Evolutionary conservation across 2,888 invertebrate species (phyloP).

Genomic region (Osedax frankpressi): DNA sequence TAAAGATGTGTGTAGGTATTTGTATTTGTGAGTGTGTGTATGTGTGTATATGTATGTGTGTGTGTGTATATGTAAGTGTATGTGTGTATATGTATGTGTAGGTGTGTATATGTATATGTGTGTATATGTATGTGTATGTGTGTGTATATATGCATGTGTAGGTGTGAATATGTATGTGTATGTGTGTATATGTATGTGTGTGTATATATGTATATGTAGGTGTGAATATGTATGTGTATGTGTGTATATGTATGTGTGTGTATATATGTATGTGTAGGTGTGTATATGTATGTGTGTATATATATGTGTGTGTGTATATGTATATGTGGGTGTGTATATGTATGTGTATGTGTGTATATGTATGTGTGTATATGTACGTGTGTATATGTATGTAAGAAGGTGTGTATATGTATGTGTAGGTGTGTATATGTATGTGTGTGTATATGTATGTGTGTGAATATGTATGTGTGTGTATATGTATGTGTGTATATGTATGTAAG

Average conservation of each 20-base stretch:
- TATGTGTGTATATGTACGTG: not conserved
- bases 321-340: not conserved
- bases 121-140: not conserved
- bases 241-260: not conserved
- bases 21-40: not conserved
- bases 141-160: not conserved
- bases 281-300: not conserved
- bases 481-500: not conserved
- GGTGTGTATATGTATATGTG: not conserved
- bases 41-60: not conserved
- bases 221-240: not conserved
- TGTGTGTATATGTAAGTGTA: not conserved
- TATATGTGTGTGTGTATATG: not conserved
- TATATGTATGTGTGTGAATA: not conserved
- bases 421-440: not conserved
- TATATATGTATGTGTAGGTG: not conserved
- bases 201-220: not conserved
- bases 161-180: not conserved
- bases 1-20: not conserved
- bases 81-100: not conserved
- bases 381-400: not conserved
- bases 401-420: not conserved
- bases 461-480: not conserved
- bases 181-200: not conserved
- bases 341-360: not conserved